These are phyloP conservation scores for Cyclophora punctaria DNA, from an alignment of 2,888 invertebrate species.

Conservation along the genomic window DNA sequence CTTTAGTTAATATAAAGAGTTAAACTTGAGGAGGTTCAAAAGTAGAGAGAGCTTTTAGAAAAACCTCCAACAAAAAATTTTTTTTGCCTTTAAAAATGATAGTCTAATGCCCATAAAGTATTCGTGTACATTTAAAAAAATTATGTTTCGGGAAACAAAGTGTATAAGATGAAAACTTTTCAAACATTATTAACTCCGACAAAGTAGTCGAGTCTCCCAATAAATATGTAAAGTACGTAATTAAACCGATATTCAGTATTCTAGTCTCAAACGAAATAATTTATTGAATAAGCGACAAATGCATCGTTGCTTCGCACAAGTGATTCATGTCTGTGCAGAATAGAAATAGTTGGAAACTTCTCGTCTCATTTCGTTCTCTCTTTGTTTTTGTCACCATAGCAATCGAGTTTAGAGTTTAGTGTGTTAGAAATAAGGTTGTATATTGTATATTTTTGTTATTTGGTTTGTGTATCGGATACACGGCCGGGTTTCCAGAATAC, in stretches of 20 bases:
- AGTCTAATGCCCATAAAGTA: too few species aligned
- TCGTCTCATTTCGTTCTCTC: slow-evolving; percentile 26
- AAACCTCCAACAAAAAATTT: too few species aligned
- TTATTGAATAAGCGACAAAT: slow-evolving; percentile 32
- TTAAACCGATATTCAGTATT: slow-evolving; percentile 7
- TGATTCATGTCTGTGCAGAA: slow-evolving; percentile 48
- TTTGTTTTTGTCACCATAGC: slow-evolving; percentile 10
- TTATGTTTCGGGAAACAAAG: too few species aligned
- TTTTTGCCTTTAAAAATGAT: too few species aligned
- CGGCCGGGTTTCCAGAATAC: slow-evolving; percentile 40
- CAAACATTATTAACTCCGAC: too few species aligned
- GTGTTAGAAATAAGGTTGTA: slow-evolving; percentile 16
- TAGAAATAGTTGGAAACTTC: slow-evolving; percentile 44
- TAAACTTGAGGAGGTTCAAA: too few species aligned
- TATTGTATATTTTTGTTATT: slow-evolving; percentile 15
- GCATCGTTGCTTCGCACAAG: slow-evolving; percentile 36
- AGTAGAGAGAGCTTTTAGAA: too few species aligned
- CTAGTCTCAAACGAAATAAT: slow-evolving; percentile 12
- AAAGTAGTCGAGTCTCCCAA: too few species aligned
- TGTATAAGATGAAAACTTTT: too few species aligned
- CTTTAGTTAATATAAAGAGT: too few species aligned
- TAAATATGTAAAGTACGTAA: background rate
- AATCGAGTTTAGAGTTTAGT: slow-evolving; percentile 21
- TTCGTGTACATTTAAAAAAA: too few species aligned
- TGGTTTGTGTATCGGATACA: slow-evolving; percentile 34